phyloP scores from a whole-genome alignment of 2,888 invertebrate genomes.

The Autographa gamma region DNA sequence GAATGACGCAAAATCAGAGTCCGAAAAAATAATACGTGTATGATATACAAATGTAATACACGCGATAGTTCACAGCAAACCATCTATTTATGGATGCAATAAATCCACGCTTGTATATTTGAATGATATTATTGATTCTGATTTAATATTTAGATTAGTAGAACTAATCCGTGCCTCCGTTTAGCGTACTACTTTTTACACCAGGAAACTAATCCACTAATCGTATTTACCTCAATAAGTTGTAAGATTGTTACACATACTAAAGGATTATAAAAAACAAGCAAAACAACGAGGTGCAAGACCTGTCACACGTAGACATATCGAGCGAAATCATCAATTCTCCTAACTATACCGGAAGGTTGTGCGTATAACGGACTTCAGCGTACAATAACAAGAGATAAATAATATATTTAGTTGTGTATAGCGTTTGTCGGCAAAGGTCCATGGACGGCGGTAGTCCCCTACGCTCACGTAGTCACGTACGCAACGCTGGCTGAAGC shows the following conservation, averaged over 20 bases:
- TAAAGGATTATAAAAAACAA: conserved; percentile 20
- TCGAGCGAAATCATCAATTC: conserved; percentile 23
- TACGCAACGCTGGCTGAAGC: conserved; percentile 65
- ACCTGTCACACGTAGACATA: conserved; percentile 27
- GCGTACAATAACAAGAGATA: conserved; percentile 54
- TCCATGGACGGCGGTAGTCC: conserved; percentile 64
- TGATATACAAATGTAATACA: conserved; percentile 29
- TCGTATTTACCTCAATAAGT: neutral
- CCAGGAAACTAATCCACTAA: neutral
- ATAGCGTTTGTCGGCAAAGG: conserved; percentile 61
- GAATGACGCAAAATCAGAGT: conserved; percentile 68
- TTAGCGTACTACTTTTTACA: neutral
- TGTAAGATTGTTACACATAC: neutral
- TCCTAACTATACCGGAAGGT: conserved; percentile 37
- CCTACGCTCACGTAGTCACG: conserved; percentile 76
- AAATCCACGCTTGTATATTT: conserved; percentile 32
- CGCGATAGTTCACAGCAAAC: conserved; percentile 34
- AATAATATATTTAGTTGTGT: conserved; percentile 48
- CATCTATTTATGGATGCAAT: conserved; percentile 46
- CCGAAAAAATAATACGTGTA: conserved; percentile 43
- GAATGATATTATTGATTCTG: conserved; percentile 34
- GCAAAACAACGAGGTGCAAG: conserved; percentile 23
- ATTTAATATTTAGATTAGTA: conserved; percentile 13
- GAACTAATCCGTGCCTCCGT: neutral
- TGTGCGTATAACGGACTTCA: conserved; percentile 25